phyloP scores from a whole-genome alignment of 2,113 vertebrate genomes.

The Tachysurus fulvidraco region DNA sequence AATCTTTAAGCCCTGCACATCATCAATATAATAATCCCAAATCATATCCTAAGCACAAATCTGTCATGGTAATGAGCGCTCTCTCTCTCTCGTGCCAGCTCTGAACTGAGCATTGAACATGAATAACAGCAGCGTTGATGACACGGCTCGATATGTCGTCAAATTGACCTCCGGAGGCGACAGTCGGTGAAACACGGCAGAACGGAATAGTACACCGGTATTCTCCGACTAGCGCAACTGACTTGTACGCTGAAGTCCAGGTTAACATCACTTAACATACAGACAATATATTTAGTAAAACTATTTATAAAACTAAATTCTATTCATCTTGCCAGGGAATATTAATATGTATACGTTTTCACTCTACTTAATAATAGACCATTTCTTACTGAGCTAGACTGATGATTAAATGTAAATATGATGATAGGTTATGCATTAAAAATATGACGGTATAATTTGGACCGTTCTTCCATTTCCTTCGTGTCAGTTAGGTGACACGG shows the following conservation, averaged over 20 bases:
- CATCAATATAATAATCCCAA: conserved; percentile 33
- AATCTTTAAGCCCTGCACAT: not conserved
- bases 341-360: not conserved
- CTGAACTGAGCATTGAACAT: not conserved
- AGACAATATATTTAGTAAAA: not conserved
- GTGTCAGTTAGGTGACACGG: not conserved
- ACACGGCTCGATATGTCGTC: conserved; percentile 5
- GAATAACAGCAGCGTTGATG: conserved; percentile 2
- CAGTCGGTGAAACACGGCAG: not conserved
- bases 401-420: not conserved
- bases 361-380: not conserved
- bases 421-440: conserved; percentile 14
- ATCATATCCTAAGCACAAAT: conserved; percentile 31
- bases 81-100: not conserved
- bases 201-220: not conserved
- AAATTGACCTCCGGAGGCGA: not conserved
- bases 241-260: not conserved
- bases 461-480: conserved; percentile 8
- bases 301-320: not conserved
- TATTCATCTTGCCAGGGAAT: not conserved
- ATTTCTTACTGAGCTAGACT: not conserved
- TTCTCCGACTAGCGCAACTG: not conserved
- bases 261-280: not conserved
- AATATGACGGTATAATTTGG: conserved; percentile 13
- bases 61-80: conserved; percentile 38